Evolutionary conservation across 2,797 vertebrate genomes (phyloP).

Genomic region (Sebastes umbrosus): DNA sequence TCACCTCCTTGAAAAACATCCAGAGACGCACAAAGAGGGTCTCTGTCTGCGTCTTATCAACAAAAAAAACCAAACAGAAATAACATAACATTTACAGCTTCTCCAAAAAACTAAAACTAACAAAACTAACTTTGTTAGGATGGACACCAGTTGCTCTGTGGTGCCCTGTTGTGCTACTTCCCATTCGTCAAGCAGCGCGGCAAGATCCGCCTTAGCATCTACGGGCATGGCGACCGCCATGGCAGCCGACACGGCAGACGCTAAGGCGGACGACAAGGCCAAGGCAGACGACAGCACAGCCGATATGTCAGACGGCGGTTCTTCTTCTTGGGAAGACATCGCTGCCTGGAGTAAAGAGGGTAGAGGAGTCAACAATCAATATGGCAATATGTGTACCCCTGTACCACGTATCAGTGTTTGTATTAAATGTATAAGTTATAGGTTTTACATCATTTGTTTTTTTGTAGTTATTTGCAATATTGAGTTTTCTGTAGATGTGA

Average conservation of each 20-base stretch:
- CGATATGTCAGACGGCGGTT: not conserved
- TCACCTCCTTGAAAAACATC: not conserved
- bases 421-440: too few species aligned
- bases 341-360: slow-evolving; percentile 12
- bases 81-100: not conserved
- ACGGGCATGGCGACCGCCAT: slow-evolving; percentile 46
- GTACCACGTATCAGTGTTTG: too few species aligned
- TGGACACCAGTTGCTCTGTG: slow-evolving; percentile 88
- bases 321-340: slow-evolving; percentile 50
- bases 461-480: not conserved
- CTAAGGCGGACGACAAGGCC: slow-evolving; percentile 29
- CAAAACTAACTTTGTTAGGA: slow-evolving; percentile 86
- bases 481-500: not conserved
- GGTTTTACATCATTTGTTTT: not conserved
- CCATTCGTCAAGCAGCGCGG: slow-evolving; percentile 91
- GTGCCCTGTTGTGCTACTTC: slow-evolving; percentile 87
- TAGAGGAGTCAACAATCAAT: not conserved
- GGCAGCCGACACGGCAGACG: slow-evolving; percentile 31
- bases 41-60: not conserved
- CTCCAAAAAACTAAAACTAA: not conserved
- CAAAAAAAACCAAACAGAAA: too few species aligned
- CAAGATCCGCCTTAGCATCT: slow-evolving; percentile 92
- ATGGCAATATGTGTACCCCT: not conserved
- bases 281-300: not conserved
- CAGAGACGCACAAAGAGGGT: rapidly evolving